Conservation (phyloP, 2,888 invertebrate species). For the Ophion ellenae region DNA sequence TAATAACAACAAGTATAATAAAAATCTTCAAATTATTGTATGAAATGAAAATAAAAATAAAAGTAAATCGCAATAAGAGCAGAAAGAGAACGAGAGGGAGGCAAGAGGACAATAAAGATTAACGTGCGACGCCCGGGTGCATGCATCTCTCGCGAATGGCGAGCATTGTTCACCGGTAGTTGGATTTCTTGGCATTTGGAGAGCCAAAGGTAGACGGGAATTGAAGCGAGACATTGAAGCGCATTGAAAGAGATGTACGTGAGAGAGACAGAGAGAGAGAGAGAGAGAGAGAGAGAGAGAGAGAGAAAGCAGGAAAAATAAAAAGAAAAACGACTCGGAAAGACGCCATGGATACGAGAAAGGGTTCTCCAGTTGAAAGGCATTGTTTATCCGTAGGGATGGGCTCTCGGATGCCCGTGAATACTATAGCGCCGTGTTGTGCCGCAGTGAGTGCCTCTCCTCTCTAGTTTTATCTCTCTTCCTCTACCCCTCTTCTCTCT, state of each 20-base stretch:
- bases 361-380: constrained; percentile 62
- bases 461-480: constrained; percentile 57
- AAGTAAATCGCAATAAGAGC: background rate
- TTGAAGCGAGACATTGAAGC: constrained; percentile 29
- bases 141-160: constrained; percentile 45
- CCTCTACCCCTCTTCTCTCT: too few species aligned
- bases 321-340: constrained; percentile 48
- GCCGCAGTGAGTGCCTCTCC: constrained; percentile 37
- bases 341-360: constrained; percentile 56
- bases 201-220: constrained; percentile 46
- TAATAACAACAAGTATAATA: too few species aligned
- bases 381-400: constrained; percentile 61
- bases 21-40: background rate
- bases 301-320: background rate
- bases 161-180: constrained; percentile 54
- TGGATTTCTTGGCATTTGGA: constrained; percentile 50
- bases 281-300: background rate
- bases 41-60: background rate
- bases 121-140: constrained; percentile 43
- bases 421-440: constrained; percentile 34
- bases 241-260: constrained; percentile 21
- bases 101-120: constrained; percentile 39
- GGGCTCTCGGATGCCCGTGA: constrained; percentile 42
- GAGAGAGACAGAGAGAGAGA: constrained; percentile 1
- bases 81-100: background rate